A percentile compares a stretch with the other conserved stretches of the same genome.
phyloP scores from a whole-genome alignment of 2,797 vertebrate species.

The Erithacus rubecula region DNA sequence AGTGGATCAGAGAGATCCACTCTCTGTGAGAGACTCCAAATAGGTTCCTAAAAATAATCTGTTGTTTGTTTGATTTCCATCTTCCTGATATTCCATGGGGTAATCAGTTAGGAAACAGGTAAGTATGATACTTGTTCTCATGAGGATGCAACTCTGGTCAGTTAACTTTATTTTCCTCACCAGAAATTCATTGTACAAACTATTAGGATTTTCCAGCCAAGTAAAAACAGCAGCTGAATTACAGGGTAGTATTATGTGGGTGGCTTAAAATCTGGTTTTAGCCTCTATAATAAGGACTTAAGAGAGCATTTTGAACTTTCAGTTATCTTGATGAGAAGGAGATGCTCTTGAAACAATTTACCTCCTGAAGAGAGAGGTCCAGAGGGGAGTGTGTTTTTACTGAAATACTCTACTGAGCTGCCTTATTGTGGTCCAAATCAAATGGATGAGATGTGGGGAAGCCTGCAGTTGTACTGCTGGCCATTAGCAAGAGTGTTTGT shows the following conservation, averaged over 20 bases:
- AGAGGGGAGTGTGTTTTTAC: conserved; percentile 46
- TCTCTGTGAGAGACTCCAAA: not conserved
- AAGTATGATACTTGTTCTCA: not conserved
- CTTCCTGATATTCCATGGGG: not conserved
- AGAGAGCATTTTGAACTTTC: conserved; percentile 45
- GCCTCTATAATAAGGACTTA: not conserved
- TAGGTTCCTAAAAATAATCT: not conserved
- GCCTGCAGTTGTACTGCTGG: conserved; percentile 71
- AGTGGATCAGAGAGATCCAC: not conserved
- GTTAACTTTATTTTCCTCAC: not conserved
- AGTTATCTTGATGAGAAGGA: conserved; percentile 3
- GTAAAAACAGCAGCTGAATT: not conserved
- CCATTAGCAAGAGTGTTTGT: conserved; percentile 73
- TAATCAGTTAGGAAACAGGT: not conserved
- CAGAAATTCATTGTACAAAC: not conserved
- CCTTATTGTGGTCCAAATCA: conserved; percentile 62
- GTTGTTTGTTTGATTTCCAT: not conserved
- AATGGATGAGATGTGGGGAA: conserved; percentile 64
- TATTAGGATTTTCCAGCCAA: not conserved
- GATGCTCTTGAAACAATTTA: conserved; percentile 49
- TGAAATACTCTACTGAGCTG: conserved; percentile 52
- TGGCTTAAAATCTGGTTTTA: conserved; percentile 1
- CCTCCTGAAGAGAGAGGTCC: conserved; percentile 57
- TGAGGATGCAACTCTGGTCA: not conserved
- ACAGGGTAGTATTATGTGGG: not conserved